Base-by-base conservation (phyloP, 2,888 invertebrate genomes). In the Scaptomyza tumidula region DNA sequence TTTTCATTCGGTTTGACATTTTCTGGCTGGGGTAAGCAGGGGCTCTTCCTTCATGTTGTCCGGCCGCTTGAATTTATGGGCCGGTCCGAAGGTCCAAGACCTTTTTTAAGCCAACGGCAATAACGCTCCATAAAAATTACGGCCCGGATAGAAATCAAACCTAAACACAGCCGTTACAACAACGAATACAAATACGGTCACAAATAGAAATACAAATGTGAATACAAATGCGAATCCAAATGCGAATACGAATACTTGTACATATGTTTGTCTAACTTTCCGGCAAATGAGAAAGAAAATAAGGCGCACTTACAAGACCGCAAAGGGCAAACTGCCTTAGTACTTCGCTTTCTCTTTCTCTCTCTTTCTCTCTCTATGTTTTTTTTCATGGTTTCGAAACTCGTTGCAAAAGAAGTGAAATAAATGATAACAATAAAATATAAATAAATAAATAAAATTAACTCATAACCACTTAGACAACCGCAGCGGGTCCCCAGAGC, bases 381-480 rank as follows among this genome's bases (percentile, higher is more conserved):
- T 39, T 5, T 2, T 16, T 37, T 24, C 1, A 13, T 24, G 24
- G 24, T 24, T 24, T 24, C 24, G 24, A 24, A 5, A 4, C 24
- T 33, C 35, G 16, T 31, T n/a, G 45, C 35, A 54, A 10, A 71
- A 55, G 66, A 75, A 81, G 71, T 80, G 72, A 86, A 76, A 89
- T 82, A 85, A 89, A 85, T 85, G 88, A 85, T 66, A 71, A 85
- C 84, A 87, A 89, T 85, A 89, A 89, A 85, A 89, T 87, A 87
- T 85, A 89, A 89, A 89, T 85, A 85, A 89, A 89, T 85, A 89
- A 88, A 89, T 86, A 86, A 85, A 89, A 89, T 89, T 86, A 86
- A 88, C 88, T 86, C 86, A 89, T 88, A 86, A 86, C 89, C 86
- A 89, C 86, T 89, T 89, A 80, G 83, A 63, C 57, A 66, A 72